Evolutionary conservation across 2,113 vertebrate species (phyloP), one percentile per base, ranked within the genome.

Genomic region (Gnathonemus longibarbis): DNA sequence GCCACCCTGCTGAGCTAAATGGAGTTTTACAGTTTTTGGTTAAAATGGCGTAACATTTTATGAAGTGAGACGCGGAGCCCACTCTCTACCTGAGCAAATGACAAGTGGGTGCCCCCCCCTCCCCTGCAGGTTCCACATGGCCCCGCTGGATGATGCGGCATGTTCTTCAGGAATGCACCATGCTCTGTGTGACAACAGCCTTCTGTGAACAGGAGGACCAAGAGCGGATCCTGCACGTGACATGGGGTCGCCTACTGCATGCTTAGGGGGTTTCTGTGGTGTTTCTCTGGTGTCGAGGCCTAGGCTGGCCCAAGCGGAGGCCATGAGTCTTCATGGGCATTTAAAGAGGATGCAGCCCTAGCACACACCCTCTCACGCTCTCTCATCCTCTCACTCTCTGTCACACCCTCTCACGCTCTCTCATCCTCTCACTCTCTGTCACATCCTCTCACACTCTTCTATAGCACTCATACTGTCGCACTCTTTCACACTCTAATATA

Each of bases 21-120:
- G 86, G 92, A 89, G 74, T 94, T 97, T 97, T 96, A 96, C 94
- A 93, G 94, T 91, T 95, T 96, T 95, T 95, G 94, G 95, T 94
- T 95, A 95, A 92, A 97, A 96, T 93, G 93, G 92, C 90, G 90
- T 58, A 58, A 58, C 21, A n/a, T 24, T 58, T 58, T 62, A 62
- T n/a, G 56, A n/a, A 2, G 56, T 62, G 56, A 62, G 21, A 94
- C 92, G 92, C 91, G 93, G 94, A 91, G 91, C 94, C 95, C 93
- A 89, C 70, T 95, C 94, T 80, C 96, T 94, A 94, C 91, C 93
- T 93, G 93, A 93, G 94, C 93, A 94, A 95, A 93, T 90, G 84
- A 91, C 90, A 91, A 92, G 93, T 92, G 91, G 93, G 89, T 11
- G 45, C 0, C 24, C 21, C 8, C 89, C 91, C 93, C 53, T 7